phyloP scores from a whole-genome alignment of 2,113 vertebrate genomes.

The Carassius carassius region DNA sequence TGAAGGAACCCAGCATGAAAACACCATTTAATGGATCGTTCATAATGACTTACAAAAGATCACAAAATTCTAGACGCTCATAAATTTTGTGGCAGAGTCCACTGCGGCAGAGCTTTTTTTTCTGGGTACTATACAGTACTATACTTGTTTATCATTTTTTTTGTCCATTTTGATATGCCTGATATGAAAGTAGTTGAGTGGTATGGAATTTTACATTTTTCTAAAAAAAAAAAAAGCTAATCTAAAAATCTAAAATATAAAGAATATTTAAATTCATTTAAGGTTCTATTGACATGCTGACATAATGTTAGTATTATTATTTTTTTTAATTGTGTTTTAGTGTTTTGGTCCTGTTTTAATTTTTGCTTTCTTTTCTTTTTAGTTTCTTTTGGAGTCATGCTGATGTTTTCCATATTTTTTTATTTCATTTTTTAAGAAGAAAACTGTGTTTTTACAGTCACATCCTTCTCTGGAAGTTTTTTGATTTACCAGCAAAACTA shows the following conservation, averaged over 20 bases:
- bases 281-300: not conserved
- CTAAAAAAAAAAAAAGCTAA: too few relatives aligned
- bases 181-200: not conserved
- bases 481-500: not conserved
- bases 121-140: too few relatives aligned
- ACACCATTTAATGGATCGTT: not conserved
- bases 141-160: not conserved
- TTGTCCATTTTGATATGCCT: not conserved
- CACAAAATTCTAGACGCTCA: not conserved
- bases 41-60: constrained; percentile 11
- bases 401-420: not conserved
- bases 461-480: not conserved
- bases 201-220: not conserved
- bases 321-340: not conserved
- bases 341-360: not conserved
- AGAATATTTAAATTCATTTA: not conserved
- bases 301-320: not conserved
- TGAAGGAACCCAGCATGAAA: not conserved
- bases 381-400: not conserved
- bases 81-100: not conserved
- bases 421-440: not conserved
- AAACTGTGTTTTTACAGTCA: not conserved
- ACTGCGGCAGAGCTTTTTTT: not conserved
- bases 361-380: not conserved
- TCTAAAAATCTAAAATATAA: not conserved